Percentiles rank a stretch among this genome's conserved stretches.
phyloP scores from a whole-genome alignment of 2,888 invertebrate genomes.

The Octodonta nipae region DNA sequence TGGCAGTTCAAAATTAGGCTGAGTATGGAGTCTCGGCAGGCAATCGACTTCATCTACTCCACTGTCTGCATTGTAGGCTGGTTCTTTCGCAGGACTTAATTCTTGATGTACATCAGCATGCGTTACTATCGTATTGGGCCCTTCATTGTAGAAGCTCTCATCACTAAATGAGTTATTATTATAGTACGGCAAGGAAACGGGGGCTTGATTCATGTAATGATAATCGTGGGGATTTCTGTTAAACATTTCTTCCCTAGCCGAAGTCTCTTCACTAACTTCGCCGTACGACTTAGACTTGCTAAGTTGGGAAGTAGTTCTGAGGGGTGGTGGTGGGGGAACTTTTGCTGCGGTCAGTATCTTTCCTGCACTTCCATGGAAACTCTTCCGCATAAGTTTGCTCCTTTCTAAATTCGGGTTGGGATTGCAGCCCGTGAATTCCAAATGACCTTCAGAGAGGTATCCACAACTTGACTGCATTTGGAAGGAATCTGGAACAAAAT shows the following conservation, averaged over 20 bases:
- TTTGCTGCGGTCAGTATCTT: conserved; percentile 71
- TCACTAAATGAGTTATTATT: conserved; percentile 17
- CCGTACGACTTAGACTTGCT: conserved; percentile 49
- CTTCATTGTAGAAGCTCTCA: conserved; percentile 15
- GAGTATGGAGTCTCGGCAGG: conserved; percentile 38
- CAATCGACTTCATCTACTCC: conserved; percentile 54
- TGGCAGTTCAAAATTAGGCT: conserved; percentile 47
- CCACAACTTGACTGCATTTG: conserved; percentile 50
- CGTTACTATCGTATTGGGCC: conserved; percentile 48
- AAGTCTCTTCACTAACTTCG: conserved; percentile 39
- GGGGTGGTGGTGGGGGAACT: conserved; percentile 73
- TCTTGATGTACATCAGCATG: conserved; percentile 77
- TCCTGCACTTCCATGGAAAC: conserved; percentile 73
- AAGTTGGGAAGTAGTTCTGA: conserved; percentile 76
- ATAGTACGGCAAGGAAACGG: conserved; percentile 25
- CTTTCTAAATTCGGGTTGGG: conserved; percentile 74
- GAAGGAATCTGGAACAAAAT: conserved; percentile 17
- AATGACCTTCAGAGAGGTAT: conserved; percentile 75
- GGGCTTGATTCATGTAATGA: conserved; percentile 15
- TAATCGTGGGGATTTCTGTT: conserved; percentile 31
- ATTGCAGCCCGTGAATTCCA: conserved; percentile 55
- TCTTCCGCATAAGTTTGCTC: conserved; percentile 77
- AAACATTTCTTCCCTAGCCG: conserved; percentile 29
- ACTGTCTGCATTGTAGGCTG: conserved; percentile 29
- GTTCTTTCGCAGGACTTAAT: conserved; percentile 49